Conservation (phyloP, 2,113 vertebrate species). For the Saccopteryx leptura region DNA sequence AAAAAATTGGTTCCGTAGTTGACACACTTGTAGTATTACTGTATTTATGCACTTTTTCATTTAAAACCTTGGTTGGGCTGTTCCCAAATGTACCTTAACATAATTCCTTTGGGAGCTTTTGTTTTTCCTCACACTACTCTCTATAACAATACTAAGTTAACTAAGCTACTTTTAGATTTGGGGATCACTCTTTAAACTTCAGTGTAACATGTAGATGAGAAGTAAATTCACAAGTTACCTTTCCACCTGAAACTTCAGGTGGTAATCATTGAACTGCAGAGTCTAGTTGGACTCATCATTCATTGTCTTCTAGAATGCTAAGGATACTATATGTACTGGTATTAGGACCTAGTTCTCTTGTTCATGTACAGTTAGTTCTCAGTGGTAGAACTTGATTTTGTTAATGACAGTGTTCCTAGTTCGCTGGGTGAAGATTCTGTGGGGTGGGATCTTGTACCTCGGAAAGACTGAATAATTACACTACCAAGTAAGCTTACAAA, state of each 20-base stretch:
- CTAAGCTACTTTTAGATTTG: slow-evolving; percentile 88
- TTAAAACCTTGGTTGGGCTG: slow-evolving; percentile 87
- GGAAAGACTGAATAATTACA: slow-evolving; percentile 85
- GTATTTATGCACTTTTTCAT: slow-evolving; percentile 92
- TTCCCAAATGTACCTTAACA: slow-evolving; percentile 81
- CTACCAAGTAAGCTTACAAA: slow-evolving; percentile 79
- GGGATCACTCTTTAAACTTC: slow-evolving; percentile 84
- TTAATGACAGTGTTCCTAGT: slow-evolving; percentile 86
- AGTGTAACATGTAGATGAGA: slow-evolving; percentile 82
- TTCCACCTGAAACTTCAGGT: slow-evolving; percentile 83
- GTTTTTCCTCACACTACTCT: slow-evolving; percentile 86
- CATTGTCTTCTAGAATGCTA: slow-evolving; percentile 82
- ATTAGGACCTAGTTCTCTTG: slow-evolving; percentile 83
- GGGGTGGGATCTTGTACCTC: slow-evolving; percentile 88
- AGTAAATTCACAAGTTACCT: slow-evolving; percentile 76
- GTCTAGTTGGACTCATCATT: slow-evolving; percentile 79
- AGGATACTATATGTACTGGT: slow-evolving; percentile 81
- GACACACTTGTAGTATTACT: slow-evolving; percentile 90
- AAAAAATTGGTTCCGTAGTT: slow-evolving; percentile 85
- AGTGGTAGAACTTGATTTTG: slow-evolving; percentile 85
- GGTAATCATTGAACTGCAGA: slow-evolving; percentile 74
- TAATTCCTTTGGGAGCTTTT: slow-evolving; percentile 81
- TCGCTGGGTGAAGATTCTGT: slow-evolving; percentile 89
- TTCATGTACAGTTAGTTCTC: slow-evolving; percentile 82
- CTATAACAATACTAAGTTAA: slow-evolving; percentile 86